Base-by-base conservation (phyloP, 1,140 invertebrate species). In the Drosophila mauritiana region DNA sequence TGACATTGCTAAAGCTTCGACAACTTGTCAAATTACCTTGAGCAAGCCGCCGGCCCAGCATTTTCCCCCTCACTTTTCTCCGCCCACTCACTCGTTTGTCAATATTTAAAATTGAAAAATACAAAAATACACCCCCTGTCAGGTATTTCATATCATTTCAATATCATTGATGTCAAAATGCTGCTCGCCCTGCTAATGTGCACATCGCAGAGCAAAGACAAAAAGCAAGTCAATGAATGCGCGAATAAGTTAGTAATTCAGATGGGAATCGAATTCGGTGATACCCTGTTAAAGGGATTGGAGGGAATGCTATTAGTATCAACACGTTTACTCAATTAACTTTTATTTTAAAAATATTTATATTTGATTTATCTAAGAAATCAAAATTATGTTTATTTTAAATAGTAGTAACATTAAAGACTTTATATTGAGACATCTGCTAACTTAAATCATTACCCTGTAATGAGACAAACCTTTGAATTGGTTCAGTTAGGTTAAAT, bases 31-130 rank as follows among this genome's bases (percentile, higher is more conserved):
- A 88, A 89, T 88, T 88, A 89, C 83, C 84, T 79, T 76, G 74
- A 82, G 83, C 80, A 57, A 73, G 65, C 59, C 76, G 40, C 55
- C 43, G 51, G 34, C 27, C 27, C n/a, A 27, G n/a, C 27, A 11
- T 34, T 51, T 31, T 10, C 46, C 46, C 4, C 48, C 59, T 17
- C 10, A 31, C 45, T 42, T 25, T 7, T 8, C 15, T 8, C 45
- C 25, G 13, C 27, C 27, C 22, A 54, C 49, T 12, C 15, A 31
- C 17, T 40, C 51, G 63, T 57, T 88, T 86, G 84, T 88, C 83
- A 88, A 88, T 88, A 88, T 88, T 88, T 88, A 88, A 88, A 88
- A 88, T 88, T 88, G 83, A 88, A 88, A 88, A 88, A 88, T 86
- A 79, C 70, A 78, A 68, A 51, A 51, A 12, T 36, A 17, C 27